Conservation (phyloP, 2,113 vertebrate genomes). For the Corythornis cristatus region DNA sequence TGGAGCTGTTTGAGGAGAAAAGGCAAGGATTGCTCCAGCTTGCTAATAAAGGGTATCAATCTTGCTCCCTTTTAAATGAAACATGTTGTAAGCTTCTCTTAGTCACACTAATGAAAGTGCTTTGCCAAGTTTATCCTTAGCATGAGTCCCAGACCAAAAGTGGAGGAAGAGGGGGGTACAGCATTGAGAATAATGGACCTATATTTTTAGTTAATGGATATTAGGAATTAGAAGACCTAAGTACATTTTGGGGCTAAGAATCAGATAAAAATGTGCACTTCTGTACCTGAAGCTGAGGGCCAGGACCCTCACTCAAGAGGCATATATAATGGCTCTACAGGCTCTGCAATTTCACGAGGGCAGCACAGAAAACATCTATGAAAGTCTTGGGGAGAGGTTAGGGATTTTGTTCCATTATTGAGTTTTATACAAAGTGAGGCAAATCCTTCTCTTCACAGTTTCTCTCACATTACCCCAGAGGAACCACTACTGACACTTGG, state of each 20-base stretch:
- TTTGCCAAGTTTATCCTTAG: constrained; percentile 51
- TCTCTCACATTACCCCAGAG: neutral
- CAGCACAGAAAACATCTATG: neutral
- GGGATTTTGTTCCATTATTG: neutral
- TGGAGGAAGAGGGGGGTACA: neutral
- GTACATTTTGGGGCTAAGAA: neutral
- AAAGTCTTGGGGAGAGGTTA: neutral
- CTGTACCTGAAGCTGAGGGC: neutral
- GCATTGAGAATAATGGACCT: neutral
- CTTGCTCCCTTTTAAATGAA: constrained; percentile 63
- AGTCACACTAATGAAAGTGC: constrained; percentile 59
- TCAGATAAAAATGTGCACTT: neutral
- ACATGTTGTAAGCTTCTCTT: constrained; percentile 54
- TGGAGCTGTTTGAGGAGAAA: constrained; percentile 45
- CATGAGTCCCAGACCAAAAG: neutral
- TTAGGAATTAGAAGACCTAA: neutral
- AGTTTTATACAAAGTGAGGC: neutral
- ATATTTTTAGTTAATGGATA: constrained; percentile 1
- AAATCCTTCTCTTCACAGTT: neutral
- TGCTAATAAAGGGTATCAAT: constrained; percentile 53
- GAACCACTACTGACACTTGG: neutral
- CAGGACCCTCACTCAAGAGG: neutral
- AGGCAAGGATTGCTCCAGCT: constrained; percentile 50
- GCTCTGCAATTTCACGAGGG: neutral
- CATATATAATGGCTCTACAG: neutral